Evolutionary conservation across 2,113 vertebrate genomes (phyloP).

Genomic region (Toxostoma redivivum): DNA sequence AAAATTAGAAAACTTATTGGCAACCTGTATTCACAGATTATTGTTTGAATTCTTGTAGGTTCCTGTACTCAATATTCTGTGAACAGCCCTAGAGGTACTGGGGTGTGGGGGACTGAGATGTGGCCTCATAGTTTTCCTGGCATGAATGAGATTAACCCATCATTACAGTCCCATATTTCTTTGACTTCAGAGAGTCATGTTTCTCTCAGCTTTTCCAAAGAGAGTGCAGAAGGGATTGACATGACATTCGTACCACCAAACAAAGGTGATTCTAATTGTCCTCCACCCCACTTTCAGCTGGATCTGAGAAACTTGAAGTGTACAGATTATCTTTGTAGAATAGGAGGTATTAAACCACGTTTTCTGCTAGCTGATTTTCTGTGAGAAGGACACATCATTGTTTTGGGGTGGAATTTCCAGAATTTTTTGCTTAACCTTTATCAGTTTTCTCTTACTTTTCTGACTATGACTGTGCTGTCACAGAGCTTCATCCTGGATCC

Average conservation of each 20-base stretch:
- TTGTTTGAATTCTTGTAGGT: background rate
- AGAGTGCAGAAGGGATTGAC: background rate
- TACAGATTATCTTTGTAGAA: background rate
- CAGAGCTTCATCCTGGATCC: background rate
- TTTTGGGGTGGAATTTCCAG: background rate
- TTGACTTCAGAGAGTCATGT: background rate
- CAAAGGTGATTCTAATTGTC: background rate
- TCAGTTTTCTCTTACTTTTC: background rate
- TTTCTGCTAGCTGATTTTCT: background rate
- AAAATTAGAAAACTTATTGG: background rate
- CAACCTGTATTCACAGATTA: background rate
- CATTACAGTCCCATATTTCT: background rate
- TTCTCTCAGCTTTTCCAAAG: background rate
- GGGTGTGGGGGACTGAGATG: background rate
- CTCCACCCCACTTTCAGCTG: background rate
- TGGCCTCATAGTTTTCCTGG: background rate
- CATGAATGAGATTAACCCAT: background rate
- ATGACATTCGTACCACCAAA: background rate
- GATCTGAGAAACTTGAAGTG: background rate
- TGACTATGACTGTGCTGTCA: background rate
- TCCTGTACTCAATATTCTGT: background rate
- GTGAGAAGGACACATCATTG: background rate
- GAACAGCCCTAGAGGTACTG: background rate
- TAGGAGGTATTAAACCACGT: background rate
- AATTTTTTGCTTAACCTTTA: background rate